phyloP scores from a whole-genome alignment of 2,888 invertebrate species.

The Operophtera brumata region DNA sequence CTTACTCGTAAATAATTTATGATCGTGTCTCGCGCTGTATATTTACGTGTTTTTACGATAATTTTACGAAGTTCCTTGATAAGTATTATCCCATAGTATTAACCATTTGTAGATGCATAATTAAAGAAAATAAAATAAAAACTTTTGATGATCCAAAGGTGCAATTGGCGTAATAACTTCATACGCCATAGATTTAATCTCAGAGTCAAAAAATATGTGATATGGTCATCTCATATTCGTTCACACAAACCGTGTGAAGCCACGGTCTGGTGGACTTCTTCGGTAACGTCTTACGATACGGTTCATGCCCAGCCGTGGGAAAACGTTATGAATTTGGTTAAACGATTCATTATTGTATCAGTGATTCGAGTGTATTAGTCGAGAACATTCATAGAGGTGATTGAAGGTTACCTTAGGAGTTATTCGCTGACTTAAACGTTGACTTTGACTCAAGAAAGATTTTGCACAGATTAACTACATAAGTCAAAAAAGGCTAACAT shows the following conservation, averaged over 20 bases:
- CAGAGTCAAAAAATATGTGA: slow-evolving; percentile 14
- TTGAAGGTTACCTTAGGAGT: background rate
- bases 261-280: slow-evolving; percentile 64
- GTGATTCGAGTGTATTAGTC: background rate
- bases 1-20: too few species aligned
- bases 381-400: slow-evolving; percentile 1
- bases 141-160: slow-evolving; percentile 1
- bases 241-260: slow-evolving; percentile 67
- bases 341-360: slow-evolving; percentile 32
- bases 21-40: background rate
- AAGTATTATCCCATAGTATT: background rate
- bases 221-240: slow-evolving; percentile 46
- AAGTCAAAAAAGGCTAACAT: too few species aligned
- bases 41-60: background rate
- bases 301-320: slow-evolving; percentile 38
- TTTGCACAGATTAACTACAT: too few species aligned
- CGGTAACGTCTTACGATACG: slow-evolving; percentile 66
- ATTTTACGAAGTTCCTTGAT: background rate
- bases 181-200: slow-evolving; percentile 13
- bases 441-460: too few species aligned
- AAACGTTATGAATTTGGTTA: slow-evolving; percentile 32
- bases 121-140: slow-evolving; percentile 5
- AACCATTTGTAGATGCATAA: background rate
- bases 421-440: too few species aligned
- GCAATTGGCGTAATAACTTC: slow-evolving; percentile 14